Percentiles rank a stretch among this genome's conserved stretches.
Conservation (phyloP, 1,140 invertebrate genomes). For the Zaprionus capensis region DNA sequence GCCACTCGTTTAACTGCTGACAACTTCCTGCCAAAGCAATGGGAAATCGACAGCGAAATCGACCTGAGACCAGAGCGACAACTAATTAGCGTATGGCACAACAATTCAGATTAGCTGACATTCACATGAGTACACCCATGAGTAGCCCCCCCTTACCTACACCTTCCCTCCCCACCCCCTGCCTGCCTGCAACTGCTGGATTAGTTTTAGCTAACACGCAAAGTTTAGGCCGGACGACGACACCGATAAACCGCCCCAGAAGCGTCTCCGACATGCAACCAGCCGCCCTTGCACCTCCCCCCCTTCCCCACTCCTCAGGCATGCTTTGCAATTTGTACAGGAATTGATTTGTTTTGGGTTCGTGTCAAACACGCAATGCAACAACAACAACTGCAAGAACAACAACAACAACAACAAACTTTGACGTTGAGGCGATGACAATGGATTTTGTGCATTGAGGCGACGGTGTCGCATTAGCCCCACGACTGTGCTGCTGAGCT, state of each 20-base stretch:
- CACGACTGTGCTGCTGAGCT: conserved; percentile 12
- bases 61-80: conserved; percentile 7
- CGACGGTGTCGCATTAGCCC: conserved; percentile 29
- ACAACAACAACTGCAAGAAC: conserved; percentile 12
- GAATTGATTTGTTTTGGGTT: conserved; percentile 63
- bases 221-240: conserved; percentile 64
- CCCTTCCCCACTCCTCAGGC: background rate
- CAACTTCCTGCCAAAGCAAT: conserved; percentile 51
- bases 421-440: conserved; percentile 11
- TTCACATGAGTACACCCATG: conserved; percentile 32
- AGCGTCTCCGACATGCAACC: conserved; percentile 22
- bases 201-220: conserved; percentile 76
- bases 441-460: conserved; percentile 37
- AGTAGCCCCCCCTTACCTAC: background rate
- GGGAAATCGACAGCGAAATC: conserved; percentile 23
- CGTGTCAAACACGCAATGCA: conserved; percentile 48
- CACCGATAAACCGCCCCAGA: conserved; percentile 64
- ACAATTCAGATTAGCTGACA: conserved; percentile 60
- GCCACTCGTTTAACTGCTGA: conserved; percentile 46
- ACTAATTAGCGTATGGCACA: conserved; percentile 47
- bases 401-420: background rate
- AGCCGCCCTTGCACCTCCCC: background rate
- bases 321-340: conserved; percentile 64
- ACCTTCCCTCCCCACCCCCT: background rate
- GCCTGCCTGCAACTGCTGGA: conserved; percentile 26